Evolutionary conservation across 2,797 vertebrate genomes (phyloP), one percentile per base, ranked within the genome.

Genomic region (Rhyacichthys aspro): DNA sequence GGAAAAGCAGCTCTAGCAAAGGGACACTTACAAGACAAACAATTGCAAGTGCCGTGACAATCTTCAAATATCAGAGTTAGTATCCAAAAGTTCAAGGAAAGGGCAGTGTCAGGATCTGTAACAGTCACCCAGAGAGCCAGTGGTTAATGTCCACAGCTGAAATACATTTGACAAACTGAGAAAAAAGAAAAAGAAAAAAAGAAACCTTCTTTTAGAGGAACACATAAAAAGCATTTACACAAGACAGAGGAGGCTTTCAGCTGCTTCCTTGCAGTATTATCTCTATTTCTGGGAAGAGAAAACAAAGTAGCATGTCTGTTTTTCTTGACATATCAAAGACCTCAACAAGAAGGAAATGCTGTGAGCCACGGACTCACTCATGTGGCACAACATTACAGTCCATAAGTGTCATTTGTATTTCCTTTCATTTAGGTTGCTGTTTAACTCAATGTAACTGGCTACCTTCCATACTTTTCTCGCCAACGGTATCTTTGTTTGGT

Each of bases 11-110:
- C 54, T 67, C 43, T 11, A 58, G 37, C 39, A 53, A 37, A 55
- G 56, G 42, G 28, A 34, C 32, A 11, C 32, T 19, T 33, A 43
- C 6, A 12, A 14, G 11, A 14, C 5, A 47, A 71, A 60, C 42
- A 70, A 62, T 71, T 37, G 45, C 44, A 3, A n/a, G 23, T 70
- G 43, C 19, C 38, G 42, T 5, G 37, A 34, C 57, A 57, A 63
- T 50, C 7, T 9, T 42, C 10, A 57, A 54, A 43, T 53, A n/a
- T n/a, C n/a, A n/a, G n/a, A 55, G 43, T 38, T 15, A 14, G 11
- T 64, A 34, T 53, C 16, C 55, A 11, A 33, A 18, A 64, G 63
- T 74, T 83, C 65, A 61, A 56, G 37, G 45, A 7, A 9, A 76
- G 49, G 36, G 12, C 48, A 63, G 17, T 54, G 54, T 61, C 11